Conservation (phyloP, 1,140 invertebrate species). For the Mactra quadrangularis region DNA sequence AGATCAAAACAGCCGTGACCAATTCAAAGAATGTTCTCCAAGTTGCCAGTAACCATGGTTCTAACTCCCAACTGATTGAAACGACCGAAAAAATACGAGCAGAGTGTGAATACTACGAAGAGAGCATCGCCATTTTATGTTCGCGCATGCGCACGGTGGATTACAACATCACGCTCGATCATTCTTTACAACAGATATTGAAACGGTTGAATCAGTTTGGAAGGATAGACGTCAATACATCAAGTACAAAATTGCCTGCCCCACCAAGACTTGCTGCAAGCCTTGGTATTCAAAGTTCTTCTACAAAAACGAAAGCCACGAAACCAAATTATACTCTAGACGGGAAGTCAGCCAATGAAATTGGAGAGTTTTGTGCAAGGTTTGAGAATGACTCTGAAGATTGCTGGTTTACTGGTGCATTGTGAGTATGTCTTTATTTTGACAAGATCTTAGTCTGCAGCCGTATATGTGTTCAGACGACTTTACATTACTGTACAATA, state of each 20-base stretch:
- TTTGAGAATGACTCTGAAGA: conserved; percentile 47
- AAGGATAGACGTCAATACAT: conserved; percentile 46
- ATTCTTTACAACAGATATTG: conserved; percentile 53
- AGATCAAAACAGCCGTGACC: conserved; percentile 37
- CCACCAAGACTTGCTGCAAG: conserved; percentile 38
- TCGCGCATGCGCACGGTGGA: conserved; percentile 41
- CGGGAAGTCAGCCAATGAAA: conserved; percentile 30
- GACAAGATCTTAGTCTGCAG: too few relatives aligned
- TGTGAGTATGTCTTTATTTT: not conserved
- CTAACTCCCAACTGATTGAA: conserved; percentile 50
- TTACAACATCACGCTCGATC: conserved; percentile 51
- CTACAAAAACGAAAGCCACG: conserved; percentile 46
- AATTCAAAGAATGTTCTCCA: conserved; percentile 32
- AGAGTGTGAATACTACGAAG: conserved; percentile 61
- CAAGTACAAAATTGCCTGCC: conserved; percentile 22
- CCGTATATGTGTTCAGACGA: too few relatives aligned
- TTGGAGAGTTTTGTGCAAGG: conserved; percentile 52
- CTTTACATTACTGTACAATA: too few relatives aligned
- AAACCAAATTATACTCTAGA: conserved; percentile 41
- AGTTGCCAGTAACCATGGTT: conserved; percentile 45
- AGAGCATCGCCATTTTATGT: conserved; percentile 51
- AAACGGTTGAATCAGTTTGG: conserved; percentile 51
- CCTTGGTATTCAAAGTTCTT: conserved; percentile 27
- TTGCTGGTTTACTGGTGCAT: conserved; percentile 59
- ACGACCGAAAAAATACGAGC: conserved; percentile 39